A percentile compares a stretch with the other conserved stretches of the same genome.
These are phyloP conservation scores for Buteo buteo DNA, from an alignment of 2,113 vertebrate genomes.

Conservation along the genomic window DNA sequence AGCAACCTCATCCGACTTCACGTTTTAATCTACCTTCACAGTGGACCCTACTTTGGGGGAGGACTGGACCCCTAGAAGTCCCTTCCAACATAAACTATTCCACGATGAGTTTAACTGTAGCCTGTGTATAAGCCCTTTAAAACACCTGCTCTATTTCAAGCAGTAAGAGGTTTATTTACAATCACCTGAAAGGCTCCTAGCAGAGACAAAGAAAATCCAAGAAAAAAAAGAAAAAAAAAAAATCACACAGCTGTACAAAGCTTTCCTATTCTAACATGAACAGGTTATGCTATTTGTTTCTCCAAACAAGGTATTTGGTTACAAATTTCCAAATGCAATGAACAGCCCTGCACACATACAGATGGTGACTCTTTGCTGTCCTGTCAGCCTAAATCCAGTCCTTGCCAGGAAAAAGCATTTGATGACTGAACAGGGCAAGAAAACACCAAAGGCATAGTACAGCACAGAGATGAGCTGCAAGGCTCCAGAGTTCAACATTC, in stretches of 20 bases:
- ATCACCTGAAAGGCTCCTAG: not conserved
- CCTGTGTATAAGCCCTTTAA: not conserved
- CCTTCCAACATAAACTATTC: not conserved
- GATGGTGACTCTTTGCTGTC: not conserved
- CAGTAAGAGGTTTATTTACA: not conserved
- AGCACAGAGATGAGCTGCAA: not conserved
- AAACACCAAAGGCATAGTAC: not conserved
- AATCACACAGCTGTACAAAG: not conserved
- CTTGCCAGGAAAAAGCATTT: not conserved
- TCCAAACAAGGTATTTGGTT: not conserved
- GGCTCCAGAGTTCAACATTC: not conserved
- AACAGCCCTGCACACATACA: accelerated
- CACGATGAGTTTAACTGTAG: accelerated
- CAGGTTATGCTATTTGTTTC: not conserved
- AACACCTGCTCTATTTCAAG: not conserved
- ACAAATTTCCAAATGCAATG: not conserved
- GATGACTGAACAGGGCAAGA: not conserved
- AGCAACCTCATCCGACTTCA: not conserved
- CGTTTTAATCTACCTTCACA: not conserved
- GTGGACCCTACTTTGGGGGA: not conserved
- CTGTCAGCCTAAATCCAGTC: not conserved
- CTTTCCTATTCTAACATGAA: not conserved
- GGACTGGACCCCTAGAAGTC: not conserved
- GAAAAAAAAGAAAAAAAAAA: too few species aligned
- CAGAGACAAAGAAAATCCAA: not conserved